phyloP scores from a whole-genome alignment of 2,113 vertebrate genomes.

The Symphodus melops region DNA sequence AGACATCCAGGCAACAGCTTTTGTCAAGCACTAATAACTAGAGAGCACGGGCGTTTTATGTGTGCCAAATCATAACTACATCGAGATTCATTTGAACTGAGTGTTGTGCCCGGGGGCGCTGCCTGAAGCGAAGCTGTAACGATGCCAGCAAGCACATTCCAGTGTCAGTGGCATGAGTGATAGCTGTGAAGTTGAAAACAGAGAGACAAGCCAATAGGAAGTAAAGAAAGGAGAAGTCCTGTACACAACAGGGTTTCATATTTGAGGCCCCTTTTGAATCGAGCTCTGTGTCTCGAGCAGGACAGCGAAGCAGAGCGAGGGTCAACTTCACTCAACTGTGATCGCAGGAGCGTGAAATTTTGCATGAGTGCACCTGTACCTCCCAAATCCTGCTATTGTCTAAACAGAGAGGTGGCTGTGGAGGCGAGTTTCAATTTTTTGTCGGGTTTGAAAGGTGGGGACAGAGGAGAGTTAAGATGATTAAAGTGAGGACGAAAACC shows the following conservation, averaged over 20 bases:
- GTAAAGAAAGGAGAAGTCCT: slow-evolving; percentile 29
- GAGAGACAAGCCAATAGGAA: slow-evolving; percentile 1
- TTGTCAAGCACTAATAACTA: slow-evolving; percentile 12
- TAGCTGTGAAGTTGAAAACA: slow-evolving; percentile 11
- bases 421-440: slow-evolving; percentile 16
- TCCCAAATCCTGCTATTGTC: slow-evolving; percentile 60
- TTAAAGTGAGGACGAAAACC: not conserved
- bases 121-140: not conserved
- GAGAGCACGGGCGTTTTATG: not conserved
- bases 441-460: slow-evolving; percentile 6
- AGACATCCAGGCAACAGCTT: not conserved
- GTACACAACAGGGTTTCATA: slow-evolving; percentile 41
- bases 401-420: slow-evolving; percentile 45
- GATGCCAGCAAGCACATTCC: slow-evolving; percentile 47
- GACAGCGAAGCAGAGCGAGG: slow-evolving; percentile 5
- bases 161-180: slow-evolving; percentile 38
- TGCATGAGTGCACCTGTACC: slow-evolving; percentile 54
- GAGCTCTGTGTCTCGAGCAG: slow-evolving; percentile 21
- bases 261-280: slow-evolving; percentile 26
- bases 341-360: slow-evolving; percentile 62
- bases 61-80: slow-evolving; percentile 19
- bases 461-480: slow-evolving; percentile 16
- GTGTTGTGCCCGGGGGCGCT: slow-evolving; percentile 21
- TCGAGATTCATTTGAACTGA: slow-evolving; percentile 14
- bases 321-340: slow-evolving; percentile 52